Percentiles rank a stretch among this genome's conserved stretches.
phyloP scores from a whole-genome alignment of 1,140 invertebrate species.

The Conus betulinus region DNA sequence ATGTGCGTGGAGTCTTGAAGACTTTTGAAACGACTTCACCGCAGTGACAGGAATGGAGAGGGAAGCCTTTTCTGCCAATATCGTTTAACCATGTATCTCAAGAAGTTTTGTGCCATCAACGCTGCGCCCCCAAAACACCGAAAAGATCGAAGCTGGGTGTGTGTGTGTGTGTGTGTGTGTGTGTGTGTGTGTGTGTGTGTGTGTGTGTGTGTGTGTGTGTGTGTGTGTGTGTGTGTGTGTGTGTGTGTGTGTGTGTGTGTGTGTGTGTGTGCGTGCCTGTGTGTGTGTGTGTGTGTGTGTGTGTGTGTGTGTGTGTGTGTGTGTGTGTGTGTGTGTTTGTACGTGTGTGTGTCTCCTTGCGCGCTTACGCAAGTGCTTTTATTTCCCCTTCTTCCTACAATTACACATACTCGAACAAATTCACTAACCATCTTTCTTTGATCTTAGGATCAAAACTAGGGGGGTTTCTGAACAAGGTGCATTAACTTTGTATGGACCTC shows the following conservation, averaged over 20 bases:
- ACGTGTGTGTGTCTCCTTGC: background rate
- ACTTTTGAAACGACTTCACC: background rate
- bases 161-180: background rate
- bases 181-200: slow-evolving; percentile 23
- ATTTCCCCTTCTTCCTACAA: too few species aligned
- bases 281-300: background rate
- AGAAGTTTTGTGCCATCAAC: too few species aligned
- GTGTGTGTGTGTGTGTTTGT: background rate
- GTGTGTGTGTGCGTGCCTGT: background rate
- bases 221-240: slow-evolving; percentile 5
- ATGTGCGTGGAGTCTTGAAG: too few species aligned
- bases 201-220: background rate
- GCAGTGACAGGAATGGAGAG: background rate
- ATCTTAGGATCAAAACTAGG: too few species aligned
- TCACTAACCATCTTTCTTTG: too few species aligned
- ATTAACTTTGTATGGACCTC: too few species aligned
- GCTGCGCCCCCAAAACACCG: too few species aligned
- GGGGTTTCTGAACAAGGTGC: too few species aligned
- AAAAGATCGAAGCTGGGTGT: background rate
- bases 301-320: background rate
- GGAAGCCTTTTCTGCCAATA: background rate
- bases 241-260: slow-evolving; percentile 6
- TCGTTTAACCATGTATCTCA: too few species aligned
- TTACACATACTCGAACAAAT: too few species aligned
- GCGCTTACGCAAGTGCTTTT: background rate